Evolutionary conservation across 2,797 vertebrate species (phyloP), one percentile per base, ranked within the genome.

Genomic region (Tapera naevia): DNA sequence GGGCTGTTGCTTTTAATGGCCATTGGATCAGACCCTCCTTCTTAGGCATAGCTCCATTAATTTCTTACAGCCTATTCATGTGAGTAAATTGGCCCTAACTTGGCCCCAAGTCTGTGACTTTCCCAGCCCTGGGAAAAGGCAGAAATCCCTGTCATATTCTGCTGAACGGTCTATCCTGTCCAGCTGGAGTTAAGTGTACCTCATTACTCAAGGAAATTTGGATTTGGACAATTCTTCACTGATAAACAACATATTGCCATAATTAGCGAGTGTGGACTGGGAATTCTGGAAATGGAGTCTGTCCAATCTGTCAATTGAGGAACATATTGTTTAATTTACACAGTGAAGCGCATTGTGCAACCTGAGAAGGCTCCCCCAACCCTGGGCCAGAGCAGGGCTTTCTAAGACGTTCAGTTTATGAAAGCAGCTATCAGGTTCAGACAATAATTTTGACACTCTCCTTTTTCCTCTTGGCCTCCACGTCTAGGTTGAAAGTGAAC

Each of bases 181-280:
- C 97, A 97, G 94, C 95, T 97, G 96, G 93, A 97, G 82, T 69
- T 92, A 80, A 96, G 78, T 92, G 93, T 89, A 78, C 84, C 89
- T 95, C 95, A 93, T 97, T 91, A 94, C 91, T 97, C 95, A 95
- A 81, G 91, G 81, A 97, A 96, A 96, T 95, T 93, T 95, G 94
- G 93, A 96, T 94, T 71, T 90, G 95, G 86, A 91, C 94, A 93
- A 75, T 87, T 91, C 88, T 90, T 96, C 86, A 39, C 62, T 95
- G 92, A 91, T 94, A 96, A 91, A 94, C 91, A 95, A 96, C 96
- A 96, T 95, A 91, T 95, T 97, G 96, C 90, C 89, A 91, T 96
- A 95, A 97, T 96, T 96, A 97, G 91, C 39, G 45, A 79, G 64
- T 70, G 91, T 86, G 88, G 94, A 94, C 85, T 95, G 96, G 92